Conservation (phyloP, 2,797 vertebrate species). For the Salarias fasciatus region DNA sequence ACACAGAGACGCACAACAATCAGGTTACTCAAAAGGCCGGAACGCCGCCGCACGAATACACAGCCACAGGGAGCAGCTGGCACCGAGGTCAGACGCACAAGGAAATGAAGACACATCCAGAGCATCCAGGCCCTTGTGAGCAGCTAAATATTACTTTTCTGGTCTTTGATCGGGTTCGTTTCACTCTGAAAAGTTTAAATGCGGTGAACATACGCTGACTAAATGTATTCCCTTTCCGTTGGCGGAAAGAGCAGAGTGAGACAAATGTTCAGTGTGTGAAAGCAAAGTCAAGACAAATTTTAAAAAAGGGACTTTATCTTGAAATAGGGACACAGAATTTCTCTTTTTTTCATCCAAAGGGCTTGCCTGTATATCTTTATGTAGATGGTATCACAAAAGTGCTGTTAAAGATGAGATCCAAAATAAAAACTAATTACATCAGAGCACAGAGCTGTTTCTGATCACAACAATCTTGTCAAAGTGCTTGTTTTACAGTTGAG, state of each 20-base stretch:
- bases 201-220: neutral
- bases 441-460: neutral
- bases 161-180: constrained; percentile 6
- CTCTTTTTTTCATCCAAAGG: too few relatives aligned
- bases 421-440: too few relatives aligned
- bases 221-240: too few relatives aligned
- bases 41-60: constrained; percentile 6
- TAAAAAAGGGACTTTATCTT: too few relatives aligned
- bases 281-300: too few relatives aligned
- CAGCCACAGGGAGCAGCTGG: constrained; percentile 49
- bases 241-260: too few relatives aligned
- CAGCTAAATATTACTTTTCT: constrained; percentile 16
- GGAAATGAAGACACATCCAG: constrained; percentile 23
- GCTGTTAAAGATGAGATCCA: too few relatives aligned
- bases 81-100: constrained; percentile 35
- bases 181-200: constrained; percentile 3
- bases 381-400: too few relatives aligned
- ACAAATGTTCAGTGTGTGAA: too few relatives aligned
- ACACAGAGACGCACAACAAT: constrained; percentile 61
- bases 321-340: too few relatives aligned
- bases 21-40: constrained; percentile 50
- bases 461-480: too few relatives aligned
- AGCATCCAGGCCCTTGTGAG: constrained; percentile 5
- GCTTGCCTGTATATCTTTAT: too few relatives aligned
- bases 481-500: constrained; percentile 3